Evolutionary conservation across 2,888 invertebrate species (phyloP).

Genomic region (Agapostemon virescens): DNA sequence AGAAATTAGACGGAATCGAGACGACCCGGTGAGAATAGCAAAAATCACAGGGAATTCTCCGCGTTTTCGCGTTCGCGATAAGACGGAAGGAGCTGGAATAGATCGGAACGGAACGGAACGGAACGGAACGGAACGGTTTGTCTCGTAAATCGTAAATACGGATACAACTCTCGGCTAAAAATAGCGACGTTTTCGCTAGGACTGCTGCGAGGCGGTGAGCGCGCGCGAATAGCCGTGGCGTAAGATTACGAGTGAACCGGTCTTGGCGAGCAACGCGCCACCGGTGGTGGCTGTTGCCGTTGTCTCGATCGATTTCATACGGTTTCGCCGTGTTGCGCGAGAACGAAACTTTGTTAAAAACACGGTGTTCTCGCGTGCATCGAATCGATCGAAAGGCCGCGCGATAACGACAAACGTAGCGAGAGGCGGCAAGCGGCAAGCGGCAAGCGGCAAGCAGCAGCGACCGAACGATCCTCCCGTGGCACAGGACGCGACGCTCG

Average conservation of each 20-base stretch:
- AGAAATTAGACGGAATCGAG: background rate
- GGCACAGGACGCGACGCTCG: slow-evolving; percentile 5
- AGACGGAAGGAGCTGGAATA: background rate
- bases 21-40: background rate
- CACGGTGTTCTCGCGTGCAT: slow-evolving; percentile 4
- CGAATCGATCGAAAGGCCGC: background rate
- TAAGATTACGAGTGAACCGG: background rate
- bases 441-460: background rate
- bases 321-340: background rate
- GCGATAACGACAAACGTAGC: background rate
- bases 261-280: background rate
- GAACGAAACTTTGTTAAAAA: background rate
- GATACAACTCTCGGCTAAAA: slow-evolving; percentile 48
- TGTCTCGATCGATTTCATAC: background rate
- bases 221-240: background rate
- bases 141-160: slow-evolving; percentile 65
- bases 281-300: slow-evolving; percentile 9
- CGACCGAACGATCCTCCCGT: too few relatives aligned
- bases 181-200: background rate
- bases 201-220: background rate
- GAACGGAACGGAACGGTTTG: slow-evolving; percentile 26
- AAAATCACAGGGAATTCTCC: background rate
- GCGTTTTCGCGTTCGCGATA: background rate
- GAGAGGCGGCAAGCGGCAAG: background rate
- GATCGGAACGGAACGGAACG: background rate